Base-by-base conservation (phyloP, 2,888 invertebrate genomes). In the Dicyrtoma fusca region DNA sequence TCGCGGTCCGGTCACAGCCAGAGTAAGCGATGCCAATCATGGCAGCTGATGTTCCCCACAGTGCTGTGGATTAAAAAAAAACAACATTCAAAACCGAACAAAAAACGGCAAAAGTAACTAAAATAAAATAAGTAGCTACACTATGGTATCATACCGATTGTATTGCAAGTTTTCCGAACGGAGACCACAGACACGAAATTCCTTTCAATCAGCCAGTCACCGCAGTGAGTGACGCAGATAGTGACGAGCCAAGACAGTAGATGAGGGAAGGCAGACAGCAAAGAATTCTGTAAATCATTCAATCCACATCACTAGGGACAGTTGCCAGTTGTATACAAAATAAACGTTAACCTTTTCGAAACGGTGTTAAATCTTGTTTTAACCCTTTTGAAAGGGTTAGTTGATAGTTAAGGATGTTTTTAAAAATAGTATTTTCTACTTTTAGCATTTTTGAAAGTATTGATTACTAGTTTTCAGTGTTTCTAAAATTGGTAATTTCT, bases 221-320 rank as follows among this genome's bases (percentile, higher is more conserved):
- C 75, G 19, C 72, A 11, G 26, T 73, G 45, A 19, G 72, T 73
- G 5, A 76, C 73, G 0, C 47, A 21, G 2, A 78, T 44, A 11
- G 68, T 47, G 1, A 75, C 70, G 1, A 78, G 0, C 47, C 69
- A 69, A 23, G 69, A 71, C 21, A 70, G 69, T 6, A 82, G 53
- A 63, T 82, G 81, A 2, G 82, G 82, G 13, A 81, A 74, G 13
- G 81, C 80, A 8, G 81, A 82, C 2, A 81, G 62, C 59, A 78
- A 76, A 26, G 80, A 77, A 70, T 81, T 80, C 80, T 81, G 72
- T 61, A 71, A 68, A 23, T n/a, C n/a, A n/a, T n/a, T n/a, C n/a
- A n/a, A n/a, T n/a, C n/a, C n/a, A n/a, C n/a, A n/a, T n/a, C n/a
- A n/a, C n/a, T n/a, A n/a, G n/a, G n/a, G n/a, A n/a, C n/a, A n/a